Base-by-base conservation (phyloP, 1,140 invertebrate species). In the Eurosta solidaginis region DNA sequence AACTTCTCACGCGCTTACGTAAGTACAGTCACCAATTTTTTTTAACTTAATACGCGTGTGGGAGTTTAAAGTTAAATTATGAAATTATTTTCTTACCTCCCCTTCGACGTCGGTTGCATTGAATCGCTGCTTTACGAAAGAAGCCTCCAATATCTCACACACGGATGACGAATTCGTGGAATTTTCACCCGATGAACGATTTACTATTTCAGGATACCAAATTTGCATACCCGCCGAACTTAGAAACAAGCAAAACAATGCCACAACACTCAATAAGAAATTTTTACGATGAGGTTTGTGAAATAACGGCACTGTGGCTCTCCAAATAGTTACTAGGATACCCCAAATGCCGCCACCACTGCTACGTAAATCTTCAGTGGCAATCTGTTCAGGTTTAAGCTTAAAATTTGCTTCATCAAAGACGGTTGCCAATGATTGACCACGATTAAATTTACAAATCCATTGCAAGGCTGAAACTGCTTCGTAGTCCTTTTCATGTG, bases 401-500 rank as follows among this genome's bases (percentile, higher is more conserved):
- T 50, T 68, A 22, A 83, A 78, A 17, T 83, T 77, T 12, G 81
- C 80, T 74, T 42, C 79, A 77, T 45, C 83, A 59, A 33, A 84
- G 17, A 27, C 73, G 74, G 22, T 78, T 22, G 36, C 78, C 9
- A 85, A 47, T n/a, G 81, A 27, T 2, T 88, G 88, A 27, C 90
- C 90, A 3, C 87, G 88, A 81, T 90, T 91, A 29, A 88, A 81
- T 25, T 85, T 81, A 78, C 90, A 90, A 5, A 91, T 90, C 81
- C 86, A 88, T 59, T 84, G 82, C 9, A 91, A 87, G 6, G 91
- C 88, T 14, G 86, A 82, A 0, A 91, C 76, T 0, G 91, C 89
- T 74, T 91, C 88, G 1, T 88, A 79, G 5, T 88, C 80, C 20
- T 82, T 85, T 10, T 90, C 89, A 82, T 89, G 89, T 2, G 88